Evolutionary conservation across 2,888 invertebrate genomes (phyloP).

Genomic region (Balanococcus diminutus): DNA sequence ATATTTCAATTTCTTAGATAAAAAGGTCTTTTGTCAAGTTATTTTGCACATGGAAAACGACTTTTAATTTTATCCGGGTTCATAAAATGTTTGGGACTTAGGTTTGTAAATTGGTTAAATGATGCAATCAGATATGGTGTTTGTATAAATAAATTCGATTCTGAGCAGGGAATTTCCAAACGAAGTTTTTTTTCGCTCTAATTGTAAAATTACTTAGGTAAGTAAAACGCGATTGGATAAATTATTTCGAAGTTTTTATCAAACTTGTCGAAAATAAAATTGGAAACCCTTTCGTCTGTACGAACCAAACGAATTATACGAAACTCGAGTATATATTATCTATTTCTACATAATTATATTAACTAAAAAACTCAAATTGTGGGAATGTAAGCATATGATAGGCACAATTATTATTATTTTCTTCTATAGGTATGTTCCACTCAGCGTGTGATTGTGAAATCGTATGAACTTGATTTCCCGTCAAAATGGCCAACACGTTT

Average conservation of each 20-base stretch:
- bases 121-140: not conserved
- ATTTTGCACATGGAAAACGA: not conserved
- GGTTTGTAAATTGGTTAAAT: constrained; percentile 19
- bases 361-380: not conserved
- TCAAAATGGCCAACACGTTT: not conserved
- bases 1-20: too few relatives aligned
- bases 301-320: too few relatives aligned
- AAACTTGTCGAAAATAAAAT: not conserved
- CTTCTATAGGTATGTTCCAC: not conserved
- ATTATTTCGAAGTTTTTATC: not conserved
- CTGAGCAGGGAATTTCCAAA: not conserved
- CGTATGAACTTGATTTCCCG: not conserved
- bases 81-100: not conserved
- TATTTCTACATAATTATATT: too few relatives aligned
- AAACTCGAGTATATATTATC: too few relatives aligned
- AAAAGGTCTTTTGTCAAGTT: constrained; percentile 1
- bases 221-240: not conserved
- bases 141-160: not conserved
- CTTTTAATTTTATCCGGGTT: constrained; percentile 18
- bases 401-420: not conserved
- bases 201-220: not conserved
- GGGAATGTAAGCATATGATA: not conserved
- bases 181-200: too few relatives aligned
- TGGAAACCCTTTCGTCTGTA: too few relatives aligned
- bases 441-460: not conserved